phyloP scores from a whole-genome alignment of 2,888 invertebrate species.

The Anoplius nigerrimus region DNA sequence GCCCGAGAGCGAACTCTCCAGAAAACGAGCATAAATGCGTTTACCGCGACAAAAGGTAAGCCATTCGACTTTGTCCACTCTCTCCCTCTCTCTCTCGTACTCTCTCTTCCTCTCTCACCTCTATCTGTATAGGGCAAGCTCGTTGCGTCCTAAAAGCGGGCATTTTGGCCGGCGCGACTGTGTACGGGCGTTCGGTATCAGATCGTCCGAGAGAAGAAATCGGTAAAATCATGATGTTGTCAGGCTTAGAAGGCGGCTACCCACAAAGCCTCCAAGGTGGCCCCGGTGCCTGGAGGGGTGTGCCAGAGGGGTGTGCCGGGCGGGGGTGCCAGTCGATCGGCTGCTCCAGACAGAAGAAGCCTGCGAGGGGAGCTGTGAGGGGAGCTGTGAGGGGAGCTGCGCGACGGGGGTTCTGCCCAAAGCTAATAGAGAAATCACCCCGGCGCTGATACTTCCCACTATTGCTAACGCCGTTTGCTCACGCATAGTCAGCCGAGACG shows the following conservation, averaged over 20 bases:
- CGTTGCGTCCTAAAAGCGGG: conserved; percentile 46
- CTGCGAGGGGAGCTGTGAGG: too few species aligned
- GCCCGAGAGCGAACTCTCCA: neutral
- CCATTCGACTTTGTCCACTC: conserved; percentile 28
- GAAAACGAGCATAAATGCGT: conserved; percentile 44
- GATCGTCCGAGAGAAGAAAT: conserved; percentile 50
- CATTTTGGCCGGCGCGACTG: conserved; percentile 46
- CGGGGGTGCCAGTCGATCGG: conserved; percentile 46
- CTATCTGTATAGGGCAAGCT: neutral
- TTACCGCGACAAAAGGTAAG: conserved; percentile 47
- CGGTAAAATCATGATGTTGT: conserved; percentile 64
- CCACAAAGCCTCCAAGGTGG: conserved; percentile 65
- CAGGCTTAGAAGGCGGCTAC: conserved; percentile 55
- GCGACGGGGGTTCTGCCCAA: conserved; percentile 61
- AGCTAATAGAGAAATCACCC: conserved; percentile 70
- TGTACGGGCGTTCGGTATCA: conserved; percentile 36
- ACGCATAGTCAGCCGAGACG: conserved; percentile 46
- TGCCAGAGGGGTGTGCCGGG: conserved; percentile 41
- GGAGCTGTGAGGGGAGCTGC: conserved; percentile 38
- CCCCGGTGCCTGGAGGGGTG: conserved; percentile 25
- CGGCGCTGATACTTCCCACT: conserved; percentile 64
- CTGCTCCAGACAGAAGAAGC: too few species aligned
- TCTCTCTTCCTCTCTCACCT: neutral
- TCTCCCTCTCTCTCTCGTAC: conserved; percentile 25
- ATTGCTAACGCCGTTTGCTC: conserved; percentile 56